A percentile compares a stretch with the other conserved stretches of the same genome.
Conservation (phyloP, 2,113 vertebrate species). For the Aptenodytes patagonicus region DNA sequence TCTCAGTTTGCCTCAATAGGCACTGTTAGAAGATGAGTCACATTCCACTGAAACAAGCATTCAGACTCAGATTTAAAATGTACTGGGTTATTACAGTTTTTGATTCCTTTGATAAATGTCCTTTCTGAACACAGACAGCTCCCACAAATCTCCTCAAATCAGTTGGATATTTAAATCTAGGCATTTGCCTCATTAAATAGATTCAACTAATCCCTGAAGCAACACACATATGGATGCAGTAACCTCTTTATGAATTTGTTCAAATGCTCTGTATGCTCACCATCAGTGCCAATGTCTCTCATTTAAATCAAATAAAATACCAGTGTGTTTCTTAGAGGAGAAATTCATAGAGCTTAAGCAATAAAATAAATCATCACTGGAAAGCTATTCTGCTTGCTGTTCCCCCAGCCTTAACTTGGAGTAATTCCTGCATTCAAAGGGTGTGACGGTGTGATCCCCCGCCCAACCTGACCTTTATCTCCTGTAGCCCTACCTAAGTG, state of each 20-base stretch:
- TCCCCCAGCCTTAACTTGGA: background rate
- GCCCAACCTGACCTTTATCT: no score
- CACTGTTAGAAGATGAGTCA: background rate
- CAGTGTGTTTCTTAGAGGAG: background rate
- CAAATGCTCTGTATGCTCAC: background rate
- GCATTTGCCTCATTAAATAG: background rate
- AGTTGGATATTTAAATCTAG: background rate
- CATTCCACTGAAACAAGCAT: background rate
- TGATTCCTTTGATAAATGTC: background rate
- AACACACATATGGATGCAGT: background rate
- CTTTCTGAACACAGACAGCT: background rate
- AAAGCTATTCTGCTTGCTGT: background rate
- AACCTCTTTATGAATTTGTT: background rate
- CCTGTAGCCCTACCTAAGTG: no score
- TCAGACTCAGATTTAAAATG: background rate
- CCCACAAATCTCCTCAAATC: background rate
- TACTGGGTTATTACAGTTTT: background rate
- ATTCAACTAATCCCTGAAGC: background rate
- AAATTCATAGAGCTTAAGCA: background rate
- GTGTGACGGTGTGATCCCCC: no score
- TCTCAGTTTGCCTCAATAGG: background rate
- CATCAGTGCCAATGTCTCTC: background rate
- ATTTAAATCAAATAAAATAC: slow-evolving; percentile 1
- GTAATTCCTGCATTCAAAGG: background rate
- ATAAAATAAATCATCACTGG: background rate